Conservation (phyloP, 1,140 invertebrate genomes). For the Ectropis grisescens region DNA sequence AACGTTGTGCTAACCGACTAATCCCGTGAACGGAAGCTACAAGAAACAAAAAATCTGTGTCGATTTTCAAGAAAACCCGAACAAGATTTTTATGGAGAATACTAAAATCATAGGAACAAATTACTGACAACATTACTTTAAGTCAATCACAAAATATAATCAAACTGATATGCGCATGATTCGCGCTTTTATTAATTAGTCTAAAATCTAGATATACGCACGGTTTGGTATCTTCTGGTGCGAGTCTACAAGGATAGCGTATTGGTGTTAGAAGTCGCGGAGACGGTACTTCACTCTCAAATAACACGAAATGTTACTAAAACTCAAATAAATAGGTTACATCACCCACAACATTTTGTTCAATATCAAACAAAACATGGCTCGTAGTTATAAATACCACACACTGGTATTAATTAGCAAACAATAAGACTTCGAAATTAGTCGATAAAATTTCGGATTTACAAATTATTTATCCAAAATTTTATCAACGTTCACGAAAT, state of each 20-base stretch:
- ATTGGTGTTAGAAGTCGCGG: slow-evolving; percentile 30
- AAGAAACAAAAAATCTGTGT: slow-evolving; percentile 53
- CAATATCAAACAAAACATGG: no score
- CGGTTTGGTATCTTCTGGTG: slow-evolving; percentile 33
- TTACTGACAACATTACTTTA: no score
- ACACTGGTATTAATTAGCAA: no score
- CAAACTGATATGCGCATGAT: slow-evolving; percentile 52
- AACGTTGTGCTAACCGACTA: slow-evolving; percentile 28
- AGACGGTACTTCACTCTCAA: slow-evolving; percentile 22
- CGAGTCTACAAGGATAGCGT: slow-evolving; percentile 57
- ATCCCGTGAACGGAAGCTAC: slow-evolving; percentile 34
- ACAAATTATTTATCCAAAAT: no score
- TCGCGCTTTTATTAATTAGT: slow-evolving; percentile 28
- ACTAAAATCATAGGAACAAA: slow-evolving; percentile 67
- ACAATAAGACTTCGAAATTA: no score
- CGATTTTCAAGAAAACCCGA: slow-evolving; percentile 66
- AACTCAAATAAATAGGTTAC: no score
- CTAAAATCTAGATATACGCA: no score
- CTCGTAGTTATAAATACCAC: no score
- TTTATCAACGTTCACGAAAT: no score
- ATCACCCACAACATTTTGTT: no score
- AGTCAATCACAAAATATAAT: slow-evolving; percentile 62
- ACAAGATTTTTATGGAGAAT: slow-evolving; percentile 52
- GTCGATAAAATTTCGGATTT: no score
- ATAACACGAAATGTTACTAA: no score